A percentile compares a stretch with the other conserved stretches of the same genome.
Evolutionary conservation across 2,888 invertebrate genomes (phyloP).

Genomic region (Endotricha flammealis): DNA sequence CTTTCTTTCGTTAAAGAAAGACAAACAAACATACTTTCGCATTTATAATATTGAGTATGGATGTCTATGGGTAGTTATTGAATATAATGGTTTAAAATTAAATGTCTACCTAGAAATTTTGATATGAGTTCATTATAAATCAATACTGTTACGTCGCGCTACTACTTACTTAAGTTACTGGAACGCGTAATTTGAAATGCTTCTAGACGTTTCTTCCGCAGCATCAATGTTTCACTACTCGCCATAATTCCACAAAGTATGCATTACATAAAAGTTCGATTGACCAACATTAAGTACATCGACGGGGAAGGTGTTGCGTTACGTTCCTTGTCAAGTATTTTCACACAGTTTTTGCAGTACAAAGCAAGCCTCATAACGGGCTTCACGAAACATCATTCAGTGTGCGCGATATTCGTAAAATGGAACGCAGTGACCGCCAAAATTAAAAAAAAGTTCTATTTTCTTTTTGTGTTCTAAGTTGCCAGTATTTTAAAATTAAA

Average conservation of each 20-base stretch:
- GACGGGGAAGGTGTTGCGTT: constrained; percentile 32
- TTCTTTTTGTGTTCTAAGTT: constrained; percentile 6
- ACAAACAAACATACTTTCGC: too few species aligned
- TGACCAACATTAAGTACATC: constrained; percentile 35
- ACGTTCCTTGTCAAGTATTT: constrained; percentile 40
- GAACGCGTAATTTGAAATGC: not conserved
- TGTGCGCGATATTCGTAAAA: constrained; percentile 13
- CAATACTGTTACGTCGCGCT: too few species aligned
- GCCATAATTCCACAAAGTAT: not conserved
- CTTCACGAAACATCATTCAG: constrained; percentile 19
- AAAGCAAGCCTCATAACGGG: constrained; percentile 34
- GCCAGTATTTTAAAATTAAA: constrained; percentile 13
- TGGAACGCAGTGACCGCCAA: constrained; percentile 15
- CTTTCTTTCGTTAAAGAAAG: too few species aligned
- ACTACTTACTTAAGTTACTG: too few species aligned
- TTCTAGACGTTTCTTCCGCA: not conserved
- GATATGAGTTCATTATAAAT: too few species aligned
- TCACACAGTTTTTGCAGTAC: constrained; percentile 35
- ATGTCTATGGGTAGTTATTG: too few species aligned
- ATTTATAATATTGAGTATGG: too few species aligned
- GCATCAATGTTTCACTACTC: constrained; percentile 5
- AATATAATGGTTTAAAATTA: too few species aligned
- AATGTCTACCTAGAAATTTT: too few species aligned
- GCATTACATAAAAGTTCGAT: constrained; percentile 30
- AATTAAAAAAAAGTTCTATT: constrained; percentile 9